phyloP scores from a whole-genome alignment of 2,113 vertebrate genomes.

The Strix uralensis region DNA sequence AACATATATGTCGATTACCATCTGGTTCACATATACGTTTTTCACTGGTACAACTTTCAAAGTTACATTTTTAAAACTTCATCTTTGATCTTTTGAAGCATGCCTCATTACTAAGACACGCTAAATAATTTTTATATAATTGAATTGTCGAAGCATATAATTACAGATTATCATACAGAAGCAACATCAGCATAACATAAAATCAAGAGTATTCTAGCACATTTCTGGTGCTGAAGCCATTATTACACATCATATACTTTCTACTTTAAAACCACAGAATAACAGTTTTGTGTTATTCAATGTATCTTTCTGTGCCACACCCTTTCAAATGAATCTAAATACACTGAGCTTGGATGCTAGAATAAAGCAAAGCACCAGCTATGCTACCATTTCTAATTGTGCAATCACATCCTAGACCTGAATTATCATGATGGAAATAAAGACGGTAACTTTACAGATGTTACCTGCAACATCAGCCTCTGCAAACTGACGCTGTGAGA shows the following conservation, averaged over 20 bases:
- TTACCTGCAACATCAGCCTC: background rate
- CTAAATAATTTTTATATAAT: background rate
- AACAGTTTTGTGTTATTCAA: background rate
- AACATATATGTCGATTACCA: fast-evolving
- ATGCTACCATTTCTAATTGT: background rate
- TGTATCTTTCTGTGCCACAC: background rate
- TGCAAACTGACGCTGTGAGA: background rate
- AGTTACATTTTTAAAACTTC: background rate
- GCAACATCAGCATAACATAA: background rate
- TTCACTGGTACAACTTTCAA: background rate
- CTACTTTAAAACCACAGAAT: background rate
- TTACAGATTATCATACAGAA: background rate
- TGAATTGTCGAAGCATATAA: background rate
- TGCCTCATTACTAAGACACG: background rate
- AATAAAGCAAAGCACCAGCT: background rate
- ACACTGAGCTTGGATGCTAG: background rate
- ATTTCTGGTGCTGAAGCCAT: background rate
- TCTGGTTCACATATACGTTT: background rate
- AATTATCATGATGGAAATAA: background rate
- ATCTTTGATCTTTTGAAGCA: background rate
- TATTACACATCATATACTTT: background rate
- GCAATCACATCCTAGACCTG: background rate
- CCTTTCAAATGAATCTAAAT: background rate
- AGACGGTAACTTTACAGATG: background rate
- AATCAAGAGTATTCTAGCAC: background rate